Conservation (phyloP, 2,113 vertebrate species). For the Lycocorax pyrrhopterus region DNA sequence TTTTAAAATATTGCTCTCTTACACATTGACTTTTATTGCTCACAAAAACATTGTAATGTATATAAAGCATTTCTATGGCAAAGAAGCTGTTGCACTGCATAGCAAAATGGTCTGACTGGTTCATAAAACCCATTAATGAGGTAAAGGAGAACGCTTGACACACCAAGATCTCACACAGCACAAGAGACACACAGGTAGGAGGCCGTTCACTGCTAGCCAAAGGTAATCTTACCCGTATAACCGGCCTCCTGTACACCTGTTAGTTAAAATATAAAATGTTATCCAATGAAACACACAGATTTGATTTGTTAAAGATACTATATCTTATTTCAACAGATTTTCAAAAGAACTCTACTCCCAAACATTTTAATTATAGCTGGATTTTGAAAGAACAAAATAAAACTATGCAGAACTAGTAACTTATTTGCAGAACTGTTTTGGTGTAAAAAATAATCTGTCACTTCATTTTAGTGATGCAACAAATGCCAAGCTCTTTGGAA, state of each 20-base stretch:
- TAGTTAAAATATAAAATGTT: conserved; percentile 82
- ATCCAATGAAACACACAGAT: conserved; percentile 41
- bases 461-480: not conserved
- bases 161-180: conserved; percentile 68
- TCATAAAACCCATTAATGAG: conserved; percentile 63
- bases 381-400: not conserved
- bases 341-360: not conserved
- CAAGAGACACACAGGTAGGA: conserved; percentile 73
- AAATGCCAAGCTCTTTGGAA: not conserved
- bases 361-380: not conserved
- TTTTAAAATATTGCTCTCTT: conserved; percentile 49
- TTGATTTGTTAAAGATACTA: not conserved
- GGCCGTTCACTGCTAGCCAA: conserved; percentile 65
- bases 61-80: conserved; percentile 67
- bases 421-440: not conserved
- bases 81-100: conserved; percentile 69
- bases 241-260: conserved; percentile 85
- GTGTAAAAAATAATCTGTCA: not conserved
- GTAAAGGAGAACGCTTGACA: conserved; percentile 58
- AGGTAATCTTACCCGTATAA: conserved; percentile 81
- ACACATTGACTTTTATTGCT: conserved; percentile 53
- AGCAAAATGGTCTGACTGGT: conserved; percentile 59
- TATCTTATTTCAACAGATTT: not conserved
- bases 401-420: not conserved
- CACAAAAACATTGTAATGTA: conserved; percentile 47